Evolutionary conservation across 2,113 vertebrate genomes (phyloP).

Genomic region (Pandion haliaetus): DNA sequence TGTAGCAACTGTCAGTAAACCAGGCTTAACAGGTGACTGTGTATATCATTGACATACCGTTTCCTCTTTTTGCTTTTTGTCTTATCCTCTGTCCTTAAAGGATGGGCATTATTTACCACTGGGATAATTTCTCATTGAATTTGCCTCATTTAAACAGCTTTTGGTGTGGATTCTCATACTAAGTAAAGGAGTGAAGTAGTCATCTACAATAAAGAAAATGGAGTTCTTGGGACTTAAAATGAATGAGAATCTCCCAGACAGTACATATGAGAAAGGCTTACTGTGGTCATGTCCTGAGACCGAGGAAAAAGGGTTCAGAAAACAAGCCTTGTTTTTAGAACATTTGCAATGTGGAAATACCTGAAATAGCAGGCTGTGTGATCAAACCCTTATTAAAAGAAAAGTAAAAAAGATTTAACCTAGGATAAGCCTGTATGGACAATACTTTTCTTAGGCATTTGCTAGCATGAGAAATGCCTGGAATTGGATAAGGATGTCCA

Average conservation of each 20-base stretch:
- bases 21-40: not conserved
- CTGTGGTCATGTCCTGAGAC: not conserved
- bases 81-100: not conserved
- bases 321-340: not conserved
- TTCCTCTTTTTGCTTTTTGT: not conserved
- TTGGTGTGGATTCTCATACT: not conserved
- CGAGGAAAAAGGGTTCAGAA: not conserved
- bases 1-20: not conserved
- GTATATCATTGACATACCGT: not conserved
- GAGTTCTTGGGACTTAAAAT: not conserved
- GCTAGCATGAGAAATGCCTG: not conserved
- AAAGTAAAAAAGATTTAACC: not conserved
- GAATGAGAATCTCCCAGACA: not conserved
- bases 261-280: not conserved
- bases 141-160: not conserved
- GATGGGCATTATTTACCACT: not conserved
- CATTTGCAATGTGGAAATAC: not conserved
- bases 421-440: not conserved
- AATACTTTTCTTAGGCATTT: not conserved
- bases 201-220: not conserved
- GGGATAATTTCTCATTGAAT: not conserved
- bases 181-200: not conserved
- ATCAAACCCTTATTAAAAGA: not conserved
- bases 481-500: not conserved
- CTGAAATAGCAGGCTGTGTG: accelerated